A percentile compares a stretch with the other conserved stretches of the same genome.
These are phyloP conservation scores for Epinephelus cyanopodus DNA, from an alignment of 2,113 vertebrate genomes.

Conservation along the genomic window DNA sequence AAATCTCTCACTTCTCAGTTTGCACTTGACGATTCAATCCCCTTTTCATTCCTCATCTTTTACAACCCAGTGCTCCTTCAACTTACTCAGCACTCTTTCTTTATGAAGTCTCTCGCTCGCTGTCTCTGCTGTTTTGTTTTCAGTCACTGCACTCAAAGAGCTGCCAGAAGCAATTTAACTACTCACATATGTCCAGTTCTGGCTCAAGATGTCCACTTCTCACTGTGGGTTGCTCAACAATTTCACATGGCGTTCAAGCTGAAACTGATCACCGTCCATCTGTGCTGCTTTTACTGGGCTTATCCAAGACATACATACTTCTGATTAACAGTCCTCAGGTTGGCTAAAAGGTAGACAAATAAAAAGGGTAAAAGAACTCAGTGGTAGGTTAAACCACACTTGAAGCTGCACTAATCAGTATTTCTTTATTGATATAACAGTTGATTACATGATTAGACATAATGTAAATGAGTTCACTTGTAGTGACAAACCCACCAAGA, in stretches of 20 bases:
- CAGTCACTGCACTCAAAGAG: conserved; percentile 37
- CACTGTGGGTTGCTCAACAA: conserved; percentile 38
- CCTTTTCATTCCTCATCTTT: conserved; percentile 47
- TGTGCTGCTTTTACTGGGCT: background rate
- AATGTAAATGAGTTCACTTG: too few relatives aligned
- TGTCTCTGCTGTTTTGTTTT: conserved; percentile 55
- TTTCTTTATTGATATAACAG: background rate
- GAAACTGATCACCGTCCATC: conserved; percentile 25
- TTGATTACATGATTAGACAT: background rate
- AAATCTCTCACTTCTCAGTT: conserved; percentile 4
- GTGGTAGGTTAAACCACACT: background rate
- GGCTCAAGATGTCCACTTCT: conserved; percentile 53
- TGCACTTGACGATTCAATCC: conserved; percentile 5
- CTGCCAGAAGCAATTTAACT: conserved; percentile 64
- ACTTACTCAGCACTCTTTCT: conserved; percentile 46
- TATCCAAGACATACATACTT: background rate
- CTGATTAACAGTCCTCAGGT: conserved; percentile 5
- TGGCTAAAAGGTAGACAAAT: background rate
- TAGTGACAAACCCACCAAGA: too few relatives aligned
- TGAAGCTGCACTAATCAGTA: background rate
- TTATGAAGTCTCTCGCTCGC: conserved; percentile 21
- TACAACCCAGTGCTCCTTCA: conserved; percentile 33
- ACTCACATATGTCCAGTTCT: conserved; percentile 52
- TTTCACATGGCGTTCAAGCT: conserved; percentile 32
- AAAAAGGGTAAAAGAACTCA: background rate